phyloP scores from a whole-genome alignment of 2,888 invertebrate species.

The Ommatoiulus sabulosus region DNA sequence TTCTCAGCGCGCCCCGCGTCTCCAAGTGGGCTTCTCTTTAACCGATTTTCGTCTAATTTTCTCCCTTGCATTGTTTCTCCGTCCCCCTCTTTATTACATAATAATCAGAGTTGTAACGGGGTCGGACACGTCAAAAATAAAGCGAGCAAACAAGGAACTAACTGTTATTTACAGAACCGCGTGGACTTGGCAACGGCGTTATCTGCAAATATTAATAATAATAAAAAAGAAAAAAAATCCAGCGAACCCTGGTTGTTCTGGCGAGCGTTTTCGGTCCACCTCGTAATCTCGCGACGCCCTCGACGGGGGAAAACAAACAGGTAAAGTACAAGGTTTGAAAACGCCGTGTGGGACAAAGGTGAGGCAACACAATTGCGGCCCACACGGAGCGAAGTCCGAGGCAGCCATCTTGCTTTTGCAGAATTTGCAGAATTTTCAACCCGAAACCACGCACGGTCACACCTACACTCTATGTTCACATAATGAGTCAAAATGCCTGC shows the following conservation, averaged over 20 bases:
- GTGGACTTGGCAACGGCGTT: slow-evolving; percentile 19
- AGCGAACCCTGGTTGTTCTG: neutral
- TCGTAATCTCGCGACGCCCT: neutral
- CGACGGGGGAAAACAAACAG: neutral
- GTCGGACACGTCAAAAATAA: slow-evolving; percentile 1
- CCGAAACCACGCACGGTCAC: neutral
- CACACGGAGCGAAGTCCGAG: neutral
- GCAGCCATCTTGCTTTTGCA: neutral
- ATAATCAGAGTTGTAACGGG: slow-evolving; percentile 2
- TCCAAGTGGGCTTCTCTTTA: neutral
- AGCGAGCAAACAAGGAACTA: slow-evolving; percentile 11
- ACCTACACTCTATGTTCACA: neutral
- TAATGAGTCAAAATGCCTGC: too few species aligned
- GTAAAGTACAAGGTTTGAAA: neutral
- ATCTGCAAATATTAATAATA: slow-evolving; percentile 11
- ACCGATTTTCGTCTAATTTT: neutral
- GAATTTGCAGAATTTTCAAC: neutral
- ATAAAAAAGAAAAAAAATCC: neutral
- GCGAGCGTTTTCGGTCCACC: neutral
- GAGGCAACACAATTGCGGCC: neutral
- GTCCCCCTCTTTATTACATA: slow-evolving; percentile 14
- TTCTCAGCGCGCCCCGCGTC: neutral
- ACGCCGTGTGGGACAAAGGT: neutral
- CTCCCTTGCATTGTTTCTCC: neutral
- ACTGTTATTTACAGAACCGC: neutral